A percentile compares a stretch with the other conserved stretches of the same genome.
These are phyloP conservation scores for Cerceris ruficornis DNA, from an alignment of 2,888 invertebrate genomes.

Conservation along the genomic window DNA sequence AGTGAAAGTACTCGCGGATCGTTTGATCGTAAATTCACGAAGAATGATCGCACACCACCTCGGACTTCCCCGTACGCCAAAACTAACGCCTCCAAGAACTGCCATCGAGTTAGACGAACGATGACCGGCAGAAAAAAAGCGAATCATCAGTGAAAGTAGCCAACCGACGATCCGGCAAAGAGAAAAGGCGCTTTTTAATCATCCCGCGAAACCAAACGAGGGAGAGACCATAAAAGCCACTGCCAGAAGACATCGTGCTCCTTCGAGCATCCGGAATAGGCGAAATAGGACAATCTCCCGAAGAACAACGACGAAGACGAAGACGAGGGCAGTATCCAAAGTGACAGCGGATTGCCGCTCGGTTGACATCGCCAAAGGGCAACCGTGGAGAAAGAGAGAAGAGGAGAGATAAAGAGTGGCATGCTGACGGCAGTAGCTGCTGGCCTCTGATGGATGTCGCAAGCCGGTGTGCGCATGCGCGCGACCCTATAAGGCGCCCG, in stretches of 20 bases:
- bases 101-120: too few relatives aligned
- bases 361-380: constrained; percentile 56
- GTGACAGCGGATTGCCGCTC: constrained; percentile 56
- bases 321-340: constrained; percentile 41
- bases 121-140: too few relatives aligned
- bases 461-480: constrained; percentile 77
- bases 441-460: constrained; percentile 80
- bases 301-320: constrained; percentile 69
- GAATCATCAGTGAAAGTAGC: too few relatives aligned
- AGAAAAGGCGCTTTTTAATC: too few relatives aligned
- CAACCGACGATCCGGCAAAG: too few relatives aligned
- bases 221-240: background rate
- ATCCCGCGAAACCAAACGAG: background rate
- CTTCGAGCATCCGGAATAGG: constrained; percentile 43
- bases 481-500: constrained; percentile 79
- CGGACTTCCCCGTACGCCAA: too few relatives aligned
- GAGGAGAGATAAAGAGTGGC: constrained; percentile 61
- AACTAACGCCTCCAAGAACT: too few relatives aligned
- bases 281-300: constrained; percentile 51
- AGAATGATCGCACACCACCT: background rate
- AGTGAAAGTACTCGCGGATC: constrained; percentile 35
- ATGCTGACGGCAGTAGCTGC: constrained; percentile 71
- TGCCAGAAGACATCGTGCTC: background rate
- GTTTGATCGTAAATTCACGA: background rate
- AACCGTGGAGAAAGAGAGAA: constrained; percentile 40